Conservation (phyloP, 2,888 invertebrate genomes). For the Calameuta pallipes region DNA sequence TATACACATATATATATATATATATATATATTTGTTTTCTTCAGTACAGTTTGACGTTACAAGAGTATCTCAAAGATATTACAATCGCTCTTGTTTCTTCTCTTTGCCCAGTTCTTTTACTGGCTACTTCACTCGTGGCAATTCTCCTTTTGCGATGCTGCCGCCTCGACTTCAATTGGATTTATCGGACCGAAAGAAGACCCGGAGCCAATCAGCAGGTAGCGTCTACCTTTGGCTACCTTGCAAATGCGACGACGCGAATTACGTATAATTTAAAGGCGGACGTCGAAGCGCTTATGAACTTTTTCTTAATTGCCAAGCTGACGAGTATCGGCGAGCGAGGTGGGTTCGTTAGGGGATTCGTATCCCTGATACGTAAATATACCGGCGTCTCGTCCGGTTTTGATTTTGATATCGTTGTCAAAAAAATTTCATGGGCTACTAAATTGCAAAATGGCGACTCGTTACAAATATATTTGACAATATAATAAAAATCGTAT, state of each 20-base stretch:
- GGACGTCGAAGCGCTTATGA: constrained; percentile 15
- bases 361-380: no score
- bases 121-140: no score
- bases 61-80: constrained; percentile 15
- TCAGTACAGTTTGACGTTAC: constrained; percentile 12
- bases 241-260: constrained; percentile 3
- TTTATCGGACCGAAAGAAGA: not conserved
- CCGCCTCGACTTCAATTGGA: no score
- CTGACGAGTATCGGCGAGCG: not conserved
- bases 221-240: no score
- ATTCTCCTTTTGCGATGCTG: no score
- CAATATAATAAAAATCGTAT: no score
- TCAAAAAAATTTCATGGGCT: no score
- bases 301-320: constrained; percentile 15
- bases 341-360: constrained; percentile 17
- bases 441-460: no score
- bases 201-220: no score
- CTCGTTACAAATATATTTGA: no score
- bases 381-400: no score
- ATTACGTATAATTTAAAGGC: constrained; percentile 11
- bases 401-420: no score
- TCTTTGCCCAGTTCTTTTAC: not conserved
- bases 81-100: constrained; percentile 11
- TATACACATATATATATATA: constrained; percentile 1
- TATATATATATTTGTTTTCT: not conserved